Percentiles rank a stretch among this genome's conserved stretches.
phyloP scores from a whole-genome alignment of 2,113 vertebrate genomes.

The Trinectes maculatus region DNA sequence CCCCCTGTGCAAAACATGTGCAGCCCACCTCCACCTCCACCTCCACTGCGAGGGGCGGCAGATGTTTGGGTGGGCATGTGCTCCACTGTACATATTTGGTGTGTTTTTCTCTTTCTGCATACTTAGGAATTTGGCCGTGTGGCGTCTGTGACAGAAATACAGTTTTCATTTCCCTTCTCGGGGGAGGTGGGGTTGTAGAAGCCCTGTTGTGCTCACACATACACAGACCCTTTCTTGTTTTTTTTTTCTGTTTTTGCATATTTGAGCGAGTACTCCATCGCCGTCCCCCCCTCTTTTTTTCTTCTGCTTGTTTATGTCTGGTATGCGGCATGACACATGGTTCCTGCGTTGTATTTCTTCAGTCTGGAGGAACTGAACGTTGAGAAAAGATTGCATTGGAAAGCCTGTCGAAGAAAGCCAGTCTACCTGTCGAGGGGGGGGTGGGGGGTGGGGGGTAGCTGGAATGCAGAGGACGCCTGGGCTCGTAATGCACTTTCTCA shows the following conservation, averaged over 20 bases:
- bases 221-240: slow-evolving; percentile 44
- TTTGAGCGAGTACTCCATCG: slow-evolving; percentile 11
- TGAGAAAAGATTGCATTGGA: slow-evolving; percentile 30
- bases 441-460: slow-evolving; percentile 25
- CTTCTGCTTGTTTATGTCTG: slow-evolving; percentile 60
- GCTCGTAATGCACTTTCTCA: slow-evolving; percentile 57
- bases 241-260: slow-evolving; percentile 6
- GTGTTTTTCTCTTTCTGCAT: slow-evolving; percentile 49
- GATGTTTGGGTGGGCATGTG: slow-evolving; percentile 58
- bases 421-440: slow-evolving; percentile 61
- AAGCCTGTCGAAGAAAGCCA: slow-evolving; percentile 2
- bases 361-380: slow-evolving; percentile 45
- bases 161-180: slow-evolving; percentile 45
- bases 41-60: slow-evolving; percentile 47
- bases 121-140: slow-evolving; percentile 60
- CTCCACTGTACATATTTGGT: slow-evolving; percentile 57
- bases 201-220: slow-evolving; percentile 38
- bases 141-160: slow-evolving; percentile 52
- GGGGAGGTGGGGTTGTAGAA: slow-evolving; percentile 41
- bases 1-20: slow-evolving; percentile 66
- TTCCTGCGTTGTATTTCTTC: slow-evolving; percentile 60
- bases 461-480: slow-evolving; percentile 52
- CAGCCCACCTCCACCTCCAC: slow-evolving; percentile 58
- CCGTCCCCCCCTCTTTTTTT: not conserved
- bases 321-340: slow-evolving; percentile 65